phyloP scores from a whole-genome alignment of 1,140 invertebrate genomes.

The Glossosoma conforme region DNA sequence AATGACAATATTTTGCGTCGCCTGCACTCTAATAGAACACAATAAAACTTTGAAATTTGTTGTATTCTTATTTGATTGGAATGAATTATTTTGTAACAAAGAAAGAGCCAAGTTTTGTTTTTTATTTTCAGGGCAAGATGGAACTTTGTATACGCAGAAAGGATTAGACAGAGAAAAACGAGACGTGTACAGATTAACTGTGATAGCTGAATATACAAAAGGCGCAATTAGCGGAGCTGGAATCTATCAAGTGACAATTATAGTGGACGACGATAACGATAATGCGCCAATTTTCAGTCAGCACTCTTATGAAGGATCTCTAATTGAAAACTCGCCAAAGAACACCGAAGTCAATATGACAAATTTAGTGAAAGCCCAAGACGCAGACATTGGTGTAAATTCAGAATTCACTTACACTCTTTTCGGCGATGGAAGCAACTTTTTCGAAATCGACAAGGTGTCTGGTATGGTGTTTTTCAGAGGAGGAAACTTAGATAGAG shows the following conservation, averaged over 20 bases:
- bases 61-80: not conserved
- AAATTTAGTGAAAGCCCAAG: constrained; percentile 61
- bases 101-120: no score
- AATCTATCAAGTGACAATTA: constrained; percentile 71
- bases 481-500: constrained; percentile 63
- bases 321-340: constrained; percentile 70
- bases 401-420: constrained; percentile 69
- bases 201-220: constrained; percentile 69
- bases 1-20: no score
- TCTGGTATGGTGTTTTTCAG: constrained; percentile 61
- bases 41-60: no score
- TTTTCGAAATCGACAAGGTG: constrained; percentile 69
- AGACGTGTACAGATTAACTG: constrained; percentile 69
- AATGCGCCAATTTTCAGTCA: constrained; percentile 79
- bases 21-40: no score
- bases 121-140: constrained; percentile 54
- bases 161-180: constrained; percentile 73
- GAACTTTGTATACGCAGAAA: constrained; percentile 69
- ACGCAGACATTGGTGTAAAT: constrained; percentile 76
- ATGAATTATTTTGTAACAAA: no score
- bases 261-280: constrained; percentile 87
- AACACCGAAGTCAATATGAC: constrained; percentile 69
- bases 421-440: constrained; percentile 66
- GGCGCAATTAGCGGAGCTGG: constrained; percentile 61
- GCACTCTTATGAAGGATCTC: constrained; percentile 66